phyloP scores from a whole-genome alignment of 2,113 vertebrate genomes.

The Indicator maculatus region DNA sequence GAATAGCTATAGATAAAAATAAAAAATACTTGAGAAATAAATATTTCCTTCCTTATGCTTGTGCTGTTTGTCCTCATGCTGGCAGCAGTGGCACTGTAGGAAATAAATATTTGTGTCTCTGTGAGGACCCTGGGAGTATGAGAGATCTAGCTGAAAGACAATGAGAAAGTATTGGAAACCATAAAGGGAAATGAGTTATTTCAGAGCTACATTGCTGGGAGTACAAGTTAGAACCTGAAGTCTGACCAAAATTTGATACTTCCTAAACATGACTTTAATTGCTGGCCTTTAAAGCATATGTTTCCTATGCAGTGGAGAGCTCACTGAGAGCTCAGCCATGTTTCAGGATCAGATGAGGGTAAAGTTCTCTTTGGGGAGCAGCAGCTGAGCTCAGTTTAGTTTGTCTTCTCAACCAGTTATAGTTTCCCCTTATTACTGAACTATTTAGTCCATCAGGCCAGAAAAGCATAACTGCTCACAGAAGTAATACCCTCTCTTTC shows the following conservation, averaged over 20 bases:
- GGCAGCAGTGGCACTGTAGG: neutral
- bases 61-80: neutral
- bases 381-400: neutral
- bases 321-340: fast-evolving
- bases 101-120: neutral
- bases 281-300: neutral
- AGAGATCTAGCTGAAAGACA: neutral
- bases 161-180: neutral
- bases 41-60: neutral
- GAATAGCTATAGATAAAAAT: neutral
- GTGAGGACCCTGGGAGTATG: neutral
- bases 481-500: neutral
- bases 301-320: neutral
- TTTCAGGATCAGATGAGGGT: neutral
- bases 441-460: neutral
- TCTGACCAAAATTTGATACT: neutral
- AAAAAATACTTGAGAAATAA: neutral
- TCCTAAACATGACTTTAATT: neutral
- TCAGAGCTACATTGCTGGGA: neutral
- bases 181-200: neutral
- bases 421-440: neutral
- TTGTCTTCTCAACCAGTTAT: neutral
- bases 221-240: neutral
- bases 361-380: neutral
- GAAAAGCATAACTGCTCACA: neutral